A percentile compares a stretch with the other conserved stretches of the same genome.
Conservation (phyloP, 2,797 vertebrate genomes). For the Thamnophis elegans region DNA sequence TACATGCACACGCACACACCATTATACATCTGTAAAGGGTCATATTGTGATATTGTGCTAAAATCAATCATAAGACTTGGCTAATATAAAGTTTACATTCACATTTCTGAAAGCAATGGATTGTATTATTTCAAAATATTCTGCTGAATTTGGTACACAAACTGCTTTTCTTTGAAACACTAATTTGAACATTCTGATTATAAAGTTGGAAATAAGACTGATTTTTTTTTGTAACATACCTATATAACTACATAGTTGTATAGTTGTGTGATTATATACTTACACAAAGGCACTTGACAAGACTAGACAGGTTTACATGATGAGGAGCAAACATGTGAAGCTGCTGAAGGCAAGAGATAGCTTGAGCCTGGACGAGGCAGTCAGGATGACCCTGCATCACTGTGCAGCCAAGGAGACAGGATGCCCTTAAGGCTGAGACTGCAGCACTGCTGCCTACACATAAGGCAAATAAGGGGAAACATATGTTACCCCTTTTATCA, state of each 20-base stretch:
- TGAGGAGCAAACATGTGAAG: constrained; percentile 93
- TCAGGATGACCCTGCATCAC: constrained; percentile 87
- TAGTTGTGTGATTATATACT: constrained; percentile 65
- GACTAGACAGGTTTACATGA: constrained; percentile 83
- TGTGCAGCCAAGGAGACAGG: constrained; percentile 83
- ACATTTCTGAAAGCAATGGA: background rate
- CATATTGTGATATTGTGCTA: background rate
- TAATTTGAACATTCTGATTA: background rate
- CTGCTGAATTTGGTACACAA: background rate
- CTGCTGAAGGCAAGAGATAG: constrained; percentile 91
- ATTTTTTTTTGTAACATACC: too few relatives aligned
- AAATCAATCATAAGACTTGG: background rate
- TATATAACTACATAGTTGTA: background rate
- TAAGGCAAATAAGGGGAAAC: constrained; percentile 26
- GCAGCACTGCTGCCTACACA: constrained; percentile 72
- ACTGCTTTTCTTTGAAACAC: background rate
- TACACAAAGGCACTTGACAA: constrained; percentile 89
- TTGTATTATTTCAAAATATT: background rate
- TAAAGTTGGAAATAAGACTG: background rate
- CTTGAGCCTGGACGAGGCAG: constrained; percentile 86
- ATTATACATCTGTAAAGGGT: background rate
- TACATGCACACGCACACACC: background rate
- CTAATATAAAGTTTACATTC: background rate
- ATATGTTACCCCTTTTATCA: background rate
- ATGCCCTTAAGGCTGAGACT: constrained; percentile 77